phyloP scores from a whole-genome alignment of 2,113 vertebrate genomes.

The Microcebus griseorufus region DNA sequence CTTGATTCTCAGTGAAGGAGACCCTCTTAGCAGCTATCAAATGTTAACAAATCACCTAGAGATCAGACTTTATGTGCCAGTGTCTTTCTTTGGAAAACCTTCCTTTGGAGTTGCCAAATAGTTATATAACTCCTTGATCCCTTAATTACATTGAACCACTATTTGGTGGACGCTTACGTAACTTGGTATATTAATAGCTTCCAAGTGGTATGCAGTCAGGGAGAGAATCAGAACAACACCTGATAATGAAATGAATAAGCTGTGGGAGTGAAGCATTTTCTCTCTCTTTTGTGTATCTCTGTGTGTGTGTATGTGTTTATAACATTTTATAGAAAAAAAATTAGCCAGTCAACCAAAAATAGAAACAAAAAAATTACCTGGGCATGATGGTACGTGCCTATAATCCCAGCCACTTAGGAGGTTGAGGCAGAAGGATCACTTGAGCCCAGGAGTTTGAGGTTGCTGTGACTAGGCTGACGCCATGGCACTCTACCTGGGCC shows the following conservation, averaged over 20 bases:
- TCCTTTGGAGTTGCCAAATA: slow-evolving; percentile 35
- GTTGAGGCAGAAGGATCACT: no score
- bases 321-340: neutral
- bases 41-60: slow-evolving; percentile 36
- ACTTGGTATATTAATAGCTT: neutral
- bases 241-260: neutral
- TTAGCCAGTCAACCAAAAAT: no score
- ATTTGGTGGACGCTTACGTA: neutral
- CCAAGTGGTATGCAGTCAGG: neutral
- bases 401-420: no score
- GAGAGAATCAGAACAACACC: neutral
- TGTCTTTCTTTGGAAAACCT: slow-evolving; percentile 35
- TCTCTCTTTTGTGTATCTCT: neutral
- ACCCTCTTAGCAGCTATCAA: neutral
- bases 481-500: no score
- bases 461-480: no score
- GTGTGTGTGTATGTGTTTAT: neutral
- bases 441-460: no score
- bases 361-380: no score
- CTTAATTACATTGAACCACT: neutral
- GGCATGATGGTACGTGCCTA: no score
- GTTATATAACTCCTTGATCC: slow-evolving; percentile 4
- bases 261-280: neutral
- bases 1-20: slow-evolving; percentile 28
- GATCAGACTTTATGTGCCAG: neutral